Evolutionary conservation across 2,888 invertebrate species (phyloP).

Genomic region (Allacma fusca): DNA sequence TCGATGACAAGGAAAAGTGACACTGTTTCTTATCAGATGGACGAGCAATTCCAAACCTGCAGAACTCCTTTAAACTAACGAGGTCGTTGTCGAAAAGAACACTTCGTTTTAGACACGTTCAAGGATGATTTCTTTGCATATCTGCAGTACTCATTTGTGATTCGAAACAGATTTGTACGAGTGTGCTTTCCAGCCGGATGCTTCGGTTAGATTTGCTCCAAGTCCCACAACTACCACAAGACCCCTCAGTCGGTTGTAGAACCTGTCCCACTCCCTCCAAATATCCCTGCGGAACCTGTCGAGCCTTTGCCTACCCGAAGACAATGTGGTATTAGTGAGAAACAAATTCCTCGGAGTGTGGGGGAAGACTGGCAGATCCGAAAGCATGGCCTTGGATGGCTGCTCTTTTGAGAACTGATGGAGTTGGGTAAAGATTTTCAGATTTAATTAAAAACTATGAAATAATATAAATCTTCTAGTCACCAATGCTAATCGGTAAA

Average conservation of each 20-base stretch:
- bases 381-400: constrained; percentile 92
- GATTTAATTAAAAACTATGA: too few relatives aligned
- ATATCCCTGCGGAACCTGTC: too few relatives aligned
- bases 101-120: constrained; percentile 72
- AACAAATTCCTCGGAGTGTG: too few relatives aligned
- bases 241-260: constrained; percentile 28
- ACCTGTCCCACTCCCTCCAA: constrained; percentile 62
- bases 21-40: too few relatives aligned
- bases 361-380: too few relatives aligned
- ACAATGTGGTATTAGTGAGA: too few relatives aligned
- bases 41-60: too few relatives aligned
- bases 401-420: constrained; percentile 43
- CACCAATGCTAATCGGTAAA: too few relatives aligned
- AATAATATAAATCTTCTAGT: too few relatives aligned
- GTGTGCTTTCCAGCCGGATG: constrained; percentile 73
- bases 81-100: constrained; percentile 75
- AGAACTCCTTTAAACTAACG: constrained; percentile 69
- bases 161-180: constrained; percentile 75
- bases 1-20: too few relatives aligned
- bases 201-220: constrained; percentile 34
- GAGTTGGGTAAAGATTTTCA: constrained; percentile 47
- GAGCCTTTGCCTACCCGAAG: too few relatives aligned
- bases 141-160: constrained; percentile 76
- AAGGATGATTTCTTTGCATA: constrained; percentile 70
- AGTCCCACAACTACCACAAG: constrained; percentile 17